Percentiles rank a stretch among this genome's conserved stretches.
Evolutionary conservation across 1,140 invertebrate genomes (phyloP).

Genomic region (Ephestia elutella): DNA sequence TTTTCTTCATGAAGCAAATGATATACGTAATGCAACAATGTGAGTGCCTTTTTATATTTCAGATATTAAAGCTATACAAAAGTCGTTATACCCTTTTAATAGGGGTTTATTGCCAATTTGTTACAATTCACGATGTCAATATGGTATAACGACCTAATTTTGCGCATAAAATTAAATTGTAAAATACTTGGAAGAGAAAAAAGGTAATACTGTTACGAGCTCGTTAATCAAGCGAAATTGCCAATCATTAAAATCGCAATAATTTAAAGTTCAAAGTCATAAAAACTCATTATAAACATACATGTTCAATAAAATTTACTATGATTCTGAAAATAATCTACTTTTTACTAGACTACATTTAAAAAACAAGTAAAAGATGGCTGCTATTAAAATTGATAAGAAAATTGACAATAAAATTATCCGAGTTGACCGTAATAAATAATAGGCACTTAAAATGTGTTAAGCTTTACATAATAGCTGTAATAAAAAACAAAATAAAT

Average conservation of each 20-base stretch:
- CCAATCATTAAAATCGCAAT: neutral
- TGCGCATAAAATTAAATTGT: neutral
- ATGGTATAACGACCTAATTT: neutral
- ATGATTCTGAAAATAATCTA: no score
- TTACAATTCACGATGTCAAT: constrained; percentile 8
- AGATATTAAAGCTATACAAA: constrained; percentile 8
- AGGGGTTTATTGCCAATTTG: constrained; percentile 10
- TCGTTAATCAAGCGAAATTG: neutral
- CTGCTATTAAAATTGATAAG: no score
- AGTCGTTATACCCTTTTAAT: constrained; percentile 15
- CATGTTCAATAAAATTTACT: no score
- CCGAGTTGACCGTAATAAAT: neutral
- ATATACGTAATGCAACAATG: neutral
- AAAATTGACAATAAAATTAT: no score
- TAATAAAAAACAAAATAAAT: neutral
- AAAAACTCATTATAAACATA: no score
- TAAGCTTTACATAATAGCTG: neutral
- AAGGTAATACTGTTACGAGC: neutral
- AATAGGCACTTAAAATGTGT: neutral
- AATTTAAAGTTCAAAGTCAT: neutral
- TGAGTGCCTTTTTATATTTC: neutral
- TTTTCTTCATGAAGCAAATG: no score
- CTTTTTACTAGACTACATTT: no score
- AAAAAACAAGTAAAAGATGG: no score
- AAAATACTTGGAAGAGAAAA: neutral